Evolutionary conservation across 2,113 vertebrate genomes (phyloP).

Genomic region (Gorsachius goisagi): DNA sequence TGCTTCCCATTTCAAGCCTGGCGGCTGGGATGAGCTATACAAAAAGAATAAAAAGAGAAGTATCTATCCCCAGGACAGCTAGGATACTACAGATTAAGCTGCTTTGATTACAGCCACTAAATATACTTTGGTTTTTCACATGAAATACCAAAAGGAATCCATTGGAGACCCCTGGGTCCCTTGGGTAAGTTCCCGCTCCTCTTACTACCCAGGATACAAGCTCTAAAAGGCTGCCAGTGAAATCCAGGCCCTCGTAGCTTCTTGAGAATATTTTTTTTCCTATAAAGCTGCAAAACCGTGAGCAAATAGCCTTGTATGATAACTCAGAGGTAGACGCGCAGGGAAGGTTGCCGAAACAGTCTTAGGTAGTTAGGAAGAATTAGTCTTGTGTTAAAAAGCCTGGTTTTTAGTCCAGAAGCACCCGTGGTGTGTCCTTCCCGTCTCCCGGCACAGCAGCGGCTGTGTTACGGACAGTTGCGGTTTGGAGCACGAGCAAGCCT

Average conservation of each 20-base stretch:
- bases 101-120: slow-evolving; percentile 28
- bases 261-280: background rate
- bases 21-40: slow-evolving; percentile 6
- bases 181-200: background rate
- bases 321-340: slow-evolving; percentile 1
- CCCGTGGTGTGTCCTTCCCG: background rate
- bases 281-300: slow-evolving; percentile 49
- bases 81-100: slow-evolving; percentile 1
- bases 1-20: background rate
- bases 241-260: slow-evolving; percentile 23
- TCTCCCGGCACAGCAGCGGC: background rate
- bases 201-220: slow-evolving; percentile 15
- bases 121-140: slow-evolving; percentile 56
- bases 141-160: slow-evolving; percentile 29
- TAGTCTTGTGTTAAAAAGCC: background rate
- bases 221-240: slow-evolving; percentile 59
- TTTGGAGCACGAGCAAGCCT: background rate
- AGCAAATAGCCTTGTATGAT: background rate
- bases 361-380: background rate
- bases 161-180: background rate
- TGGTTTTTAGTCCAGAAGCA: background rate
- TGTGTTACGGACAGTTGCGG: background rate
- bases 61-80: slow-evolving; percentile 23
- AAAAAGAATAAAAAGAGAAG: slow-evolving; percentile 9
- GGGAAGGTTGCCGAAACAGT: background rate